Conservation (phyloP, 1,140 invertebrate genomes). For the Stegodyphus mimosarum region DNA sequence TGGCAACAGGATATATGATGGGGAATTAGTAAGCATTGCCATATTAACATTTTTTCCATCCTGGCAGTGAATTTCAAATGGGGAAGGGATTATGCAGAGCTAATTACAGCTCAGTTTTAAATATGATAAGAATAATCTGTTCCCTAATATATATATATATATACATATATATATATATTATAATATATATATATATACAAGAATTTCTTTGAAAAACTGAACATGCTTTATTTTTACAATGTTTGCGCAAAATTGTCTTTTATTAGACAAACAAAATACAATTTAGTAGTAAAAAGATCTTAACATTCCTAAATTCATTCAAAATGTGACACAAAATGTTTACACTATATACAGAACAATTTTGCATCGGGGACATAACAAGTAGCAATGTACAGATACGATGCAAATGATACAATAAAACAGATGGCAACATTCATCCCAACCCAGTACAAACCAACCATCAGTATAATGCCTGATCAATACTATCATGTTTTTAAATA, state of each 20-base stretch:
- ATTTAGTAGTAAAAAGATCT: conserved; percentile 50
- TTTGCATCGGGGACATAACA: conserved; percentile 32
- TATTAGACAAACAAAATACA: conserved; percentile 57
- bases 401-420: conserved; percentile 45
- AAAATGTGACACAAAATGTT: conserved; percentile 31
- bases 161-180: too few species aligned
- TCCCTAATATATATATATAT: conserved; percentile 36
- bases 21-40: not conserved
- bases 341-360: conserved; percentile 51
- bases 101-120: conserved; percentile 35
- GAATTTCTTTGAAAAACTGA: conserved; percentile 51
- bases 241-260: conserved; percentile 27
- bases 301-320: conserved; percentile 45
- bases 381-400: conserved; percentile 50
- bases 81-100: conserved; percentile 1
- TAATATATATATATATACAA: conserved; percentile 28
- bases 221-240: conserved; percentile 50
- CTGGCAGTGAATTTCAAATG: conserved; percentile 56
- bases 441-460: conserved; percentile 20
- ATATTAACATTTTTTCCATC: conserved; percentile 45
- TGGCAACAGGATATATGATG: conserved; percentile 52
- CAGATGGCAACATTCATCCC: conserved; percentile 50
- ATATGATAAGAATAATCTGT: conserved; percentile 55
- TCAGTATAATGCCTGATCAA: conserved; percentile 21
- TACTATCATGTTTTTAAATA: conserved; percentile 6